Evolutionary conservation across 2,113 vertebrate species (phyloP).

Genomic region (Megaleporinus macrocephalus): DNA sequence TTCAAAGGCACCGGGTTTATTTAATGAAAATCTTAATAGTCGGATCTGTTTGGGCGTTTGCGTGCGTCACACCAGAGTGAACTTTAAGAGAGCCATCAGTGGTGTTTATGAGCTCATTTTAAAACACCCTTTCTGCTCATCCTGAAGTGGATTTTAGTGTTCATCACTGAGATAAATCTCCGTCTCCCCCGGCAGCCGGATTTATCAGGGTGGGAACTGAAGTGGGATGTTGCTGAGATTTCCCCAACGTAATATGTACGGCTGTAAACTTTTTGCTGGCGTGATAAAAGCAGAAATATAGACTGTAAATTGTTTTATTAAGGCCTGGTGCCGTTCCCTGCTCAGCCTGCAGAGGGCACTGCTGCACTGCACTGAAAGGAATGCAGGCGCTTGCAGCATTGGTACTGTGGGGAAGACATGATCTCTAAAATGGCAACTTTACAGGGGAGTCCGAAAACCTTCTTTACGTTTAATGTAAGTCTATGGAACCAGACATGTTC

Average conservation of each 20-base stretch:
- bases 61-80: background rate
- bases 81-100: background rate
- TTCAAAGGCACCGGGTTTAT: no score
- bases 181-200: background rate
- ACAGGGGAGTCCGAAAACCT: no score
- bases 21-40: no score
- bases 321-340: background rate
- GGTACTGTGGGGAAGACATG: background rate
- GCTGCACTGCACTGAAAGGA: background rate
- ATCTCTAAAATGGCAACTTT: no score
- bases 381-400: background rate
- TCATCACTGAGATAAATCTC: background rate
- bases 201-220: background rate
- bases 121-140: background rate
- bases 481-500: no score
- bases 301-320: background rate
- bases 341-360: conserved; percentile 34
- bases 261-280: background rate
- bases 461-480: no score
- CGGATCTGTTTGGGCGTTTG: background rate
- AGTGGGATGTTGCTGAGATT: background rate
- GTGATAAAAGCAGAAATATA: conserved; percentile 32
- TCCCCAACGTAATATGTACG: background rate
- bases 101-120: background rate
- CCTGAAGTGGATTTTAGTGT: background rate